These are phyloP conservation scores for Aphidius ervi DNA, from an alignment of 1,140 invertebrate genomes.

Conservation along the genomic window DNA sequence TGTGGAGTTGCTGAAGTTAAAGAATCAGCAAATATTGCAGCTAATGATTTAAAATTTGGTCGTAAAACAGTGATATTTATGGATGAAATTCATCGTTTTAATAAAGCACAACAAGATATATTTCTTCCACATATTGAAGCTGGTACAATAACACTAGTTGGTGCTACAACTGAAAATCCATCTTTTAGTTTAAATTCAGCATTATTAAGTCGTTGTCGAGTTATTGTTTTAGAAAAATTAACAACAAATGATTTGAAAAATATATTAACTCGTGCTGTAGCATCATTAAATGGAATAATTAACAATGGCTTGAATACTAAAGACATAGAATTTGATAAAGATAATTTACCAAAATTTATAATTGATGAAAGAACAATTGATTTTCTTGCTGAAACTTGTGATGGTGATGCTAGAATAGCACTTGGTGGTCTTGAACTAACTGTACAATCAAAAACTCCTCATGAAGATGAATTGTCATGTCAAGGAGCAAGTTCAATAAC, in stretches of 20 bases:
- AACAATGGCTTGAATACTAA: slow-evolving; percentile 21
- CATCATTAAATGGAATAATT: slow-evolving; percentile 41
- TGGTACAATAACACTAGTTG: slow-evolving; percentile 75
- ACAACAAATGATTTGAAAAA: slow-evolving; percentile 54
- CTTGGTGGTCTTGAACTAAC: slow-evolving; percentile 72
- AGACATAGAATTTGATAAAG: slow-evolving; percentile 32
- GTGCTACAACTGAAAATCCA: slow-evolving; percentile 86
- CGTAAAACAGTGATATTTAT: slow-evolving; percentile 76
- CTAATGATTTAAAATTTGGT: slow-evolving; percentile 68
- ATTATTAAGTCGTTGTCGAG: slow-evolving; percentile 71
- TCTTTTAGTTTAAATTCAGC: slow-evolving; percentile 80
- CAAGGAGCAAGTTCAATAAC: slow-evolving; percentile 49
- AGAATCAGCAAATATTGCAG: slow-evolving; percentile 68
- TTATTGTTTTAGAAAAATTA: slow-evolving; percentile 74
- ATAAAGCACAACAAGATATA: slow-evolving; percentile 74
- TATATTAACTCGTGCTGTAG: slow-evolving; percentile 63
- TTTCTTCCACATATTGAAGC: slow-evolving; percentile 78
- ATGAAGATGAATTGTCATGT: slow-evolving; percentile 28
- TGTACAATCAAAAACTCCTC: slow-evolving; percentile 54
- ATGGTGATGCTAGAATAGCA: slow-evolving; percentile 78
- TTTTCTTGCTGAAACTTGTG: slow-evolving; percentile 70
- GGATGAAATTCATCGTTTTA: slow-evolving; percentile 88
- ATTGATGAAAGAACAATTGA: slow-evolving; percentile 63
- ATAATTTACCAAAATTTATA: slow-evolving; percentile 32
- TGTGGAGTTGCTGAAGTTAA: slow-evolving; percentile 74